These are phyloP conservation scores for Danio tinwini DNA, from an alignment of 2,797 vertebrate genomes.

Conservation along the genomic window DNA sequence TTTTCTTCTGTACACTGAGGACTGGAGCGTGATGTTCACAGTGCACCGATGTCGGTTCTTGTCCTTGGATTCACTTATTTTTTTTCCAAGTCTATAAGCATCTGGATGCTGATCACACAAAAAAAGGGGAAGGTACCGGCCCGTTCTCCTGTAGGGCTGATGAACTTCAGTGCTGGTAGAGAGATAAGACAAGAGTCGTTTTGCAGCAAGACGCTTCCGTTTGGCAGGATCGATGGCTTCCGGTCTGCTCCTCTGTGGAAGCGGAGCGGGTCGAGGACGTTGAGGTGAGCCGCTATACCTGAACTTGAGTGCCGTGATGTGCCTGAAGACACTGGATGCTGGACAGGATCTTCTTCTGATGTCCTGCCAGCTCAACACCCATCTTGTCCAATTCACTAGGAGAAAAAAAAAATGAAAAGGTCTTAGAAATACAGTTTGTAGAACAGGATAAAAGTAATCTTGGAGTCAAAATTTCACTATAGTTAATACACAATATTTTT, in stretches of 20 bases:
- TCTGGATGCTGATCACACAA: slow-evolving; percentile 35
- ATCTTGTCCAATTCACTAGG: slow-evolving; percentile 94
- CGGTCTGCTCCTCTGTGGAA: slow-evolving; percentile 21
- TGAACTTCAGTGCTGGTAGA: slow-evolving; percentile 51
- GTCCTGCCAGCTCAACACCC: slow-evolving; percentile 93
- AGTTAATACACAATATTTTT: too few relatives aligned
- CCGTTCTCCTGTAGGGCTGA: slow-evolving; percentile 26
- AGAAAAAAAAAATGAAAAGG: slow-evolving; percentile 25
- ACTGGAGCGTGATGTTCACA: slow-evolving; percentile 42
- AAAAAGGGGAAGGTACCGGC: slow-evolving; percentile 13
- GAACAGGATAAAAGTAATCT: too few relatives aligned
- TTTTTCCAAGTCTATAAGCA: neutral
- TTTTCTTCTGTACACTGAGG: slow-evolving; percentile 38
- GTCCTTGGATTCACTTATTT: slow-evolving; percentile 1
- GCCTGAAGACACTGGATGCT: slow-evolving; percentile 81
- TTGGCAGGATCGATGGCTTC: slow-evolving; percentile 2
- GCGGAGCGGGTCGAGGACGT: slow-evolving; percentile 9
- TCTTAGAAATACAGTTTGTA: neutral
- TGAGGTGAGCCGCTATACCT: slow-evolving; percentile 55
- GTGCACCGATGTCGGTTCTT: slow-evolving; percentile 41
- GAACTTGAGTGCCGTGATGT: slow-evolving; percentile 56
- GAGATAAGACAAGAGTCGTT: slow-evolving; percentile 43
- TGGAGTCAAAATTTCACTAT: too few relatives aligned
- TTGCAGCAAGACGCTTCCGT: slow-evolving; percentile 42
- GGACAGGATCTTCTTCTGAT: slow-evolving; percentile 99